Evolutionary conservation across 2,888 invertebrate genomes (phyloP), one percentile per base, ranked within the genome.

Genomic region (Hemistola chrysoprasaria): DNA sequence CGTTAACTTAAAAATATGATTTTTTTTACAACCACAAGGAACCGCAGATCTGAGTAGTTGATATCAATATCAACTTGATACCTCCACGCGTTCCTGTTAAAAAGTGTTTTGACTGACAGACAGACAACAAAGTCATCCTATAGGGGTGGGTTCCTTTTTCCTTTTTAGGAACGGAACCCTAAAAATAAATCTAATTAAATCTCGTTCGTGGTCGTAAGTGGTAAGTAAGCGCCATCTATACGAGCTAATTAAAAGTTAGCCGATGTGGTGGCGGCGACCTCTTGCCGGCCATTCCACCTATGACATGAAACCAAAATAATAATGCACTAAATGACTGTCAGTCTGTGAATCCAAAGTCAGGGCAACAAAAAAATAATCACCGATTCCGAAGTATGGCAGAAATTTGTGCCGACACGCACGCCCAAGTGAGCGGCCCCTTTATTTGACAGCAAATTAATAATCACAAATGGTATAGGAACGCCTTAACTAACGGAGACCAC

Each of bases 391-490:
- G 85, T 85, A 87, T 86, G 85, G 86, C 83, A 87, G 86, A 88
- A 82, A 86, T 87, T 87, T 79, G 85, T 85, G 78, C 82, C 78
- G 80, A 81, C 87, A 86, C 87, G 86, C 86, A 87, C 87, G 86
- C 87, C 86, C 85, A 83, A 83, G 82, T 74, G 81, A 82, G 86
- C 87, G 86, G 87, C 88, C 87, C 85, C 86, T 87, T 87, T 87
- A 88, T 87, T 87, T 88, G 87, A 88, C 88, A 87, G 88, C 85
- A 86, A 88, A 87, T 87, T 87, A 88, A 88, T 88, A 87, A 86
- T 78, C 74, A 66, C 69, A 63, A 60, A 59, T 70, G 64, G 62
- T 65, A 81, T 73, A 69, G 73, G 65, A 86, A 83, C 74, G 81
- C 66, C 80, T 59, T 70, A 86, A 78, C 75, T 61, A 65, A 59